Base-by-base conservation (phyloP, 1,140 invertebrate species). In the Listronotus oregonensis region DNA sequence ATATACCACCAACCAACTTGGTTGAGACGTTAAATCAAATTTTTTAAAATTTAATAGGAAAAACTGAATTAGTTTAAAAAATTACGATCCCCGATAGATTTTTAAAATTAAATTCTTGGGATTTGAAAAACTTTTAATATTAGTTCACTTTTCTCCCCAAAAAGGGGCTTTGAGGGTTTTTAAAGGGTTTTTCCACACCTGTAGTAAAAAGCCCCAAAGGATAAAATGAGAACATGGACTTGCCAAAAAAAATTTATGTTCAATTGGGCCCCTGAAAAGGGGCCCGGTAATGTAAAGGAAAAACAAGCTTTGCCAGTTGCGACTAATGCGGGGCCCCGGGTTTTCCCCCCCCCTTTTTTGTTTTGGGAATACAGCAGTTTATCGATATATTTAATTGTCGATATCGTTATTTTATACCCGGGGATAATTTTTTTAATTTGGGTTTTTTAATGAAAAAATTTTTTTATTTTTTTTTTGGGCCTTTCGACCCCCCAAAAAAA, bases 171-270 rank as follows among this genome's bases (percentile, higher is more conserved):
- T 95, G 89, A 83, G 63, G 90, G 95, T 79, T 82, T 93, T 2
- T 80, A 84, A 50, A 73, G 84, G 9, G 96, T 92, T 77, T 97
- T 95, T 77, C 65, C 82, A 91, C 88, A 5, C 82, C 86, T 43
- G 85, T 95, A 0, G 80, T 61, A 86, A 8, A 83, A 80, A 0
- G 85, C 86, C 10, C 90, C 92, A 11, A 86, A 89, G 70, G 92
- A 96, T 72, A 82, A 82, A 34, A 72, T 91, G 54, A 81, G 82
- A 43, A 82, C 79, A 76, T 84, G 39, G 85, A 92, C 44, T 79
- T 96, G 50, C 94, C 94, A 0, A 86, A 88, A 71, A 97, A 96
- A 83, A 75, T 97, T 14, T 89, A 95, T 77, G 83, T 97, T 15
- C 88, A 91, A 76, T 82, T 87, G n/a, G n/a, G n/a, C n/a, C n/a